phyloP scores from a whole-genome alignment of 2,888 invertebrate species.

The Temnothorax unifasciatus region DNA sequence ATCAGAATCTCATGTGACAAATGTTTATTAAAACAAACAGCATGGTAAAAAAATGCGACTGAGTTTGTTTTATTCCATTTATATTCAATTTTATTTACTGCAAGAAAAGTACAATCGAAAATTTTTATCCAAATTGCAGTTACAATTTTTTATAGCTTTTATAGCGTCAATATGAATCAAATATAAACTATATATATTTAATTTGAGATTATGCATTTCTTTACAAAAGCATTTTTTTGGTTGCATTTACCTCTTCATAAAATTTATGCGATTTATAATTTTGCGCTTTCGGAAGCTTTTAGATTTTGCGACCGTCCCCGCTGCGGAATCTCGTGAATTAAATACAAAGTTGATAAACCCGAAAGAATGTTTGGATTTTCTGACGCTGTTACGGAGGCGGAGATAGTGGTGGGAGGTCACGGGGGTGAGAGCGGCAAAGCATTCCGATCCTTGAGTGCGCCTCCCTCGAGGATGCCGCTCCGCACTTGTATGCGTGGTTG shows the following conservation, averaged over 20 bases:
- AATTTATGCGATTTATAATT: constrained; percentile 53
- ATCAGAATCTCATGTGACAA: background rate
- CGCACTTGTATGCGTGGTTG: constrained; percentile 53
- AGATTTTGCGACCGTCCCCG: constrained; percentile 52
- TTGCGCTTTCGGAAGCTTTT: constrained; percentile 21
- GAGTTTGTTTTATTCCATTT: background rate
- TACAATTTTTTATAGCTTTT: background rate
- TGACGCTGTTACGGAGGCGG: constrained; percentile 58
- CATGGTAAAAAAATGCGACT: background rate
- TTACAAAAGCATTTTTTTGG: constrained; percentile 17
- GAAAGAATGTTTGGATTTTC: constrained; percentile 80
- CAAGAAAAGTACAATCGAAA: too few species aligned
- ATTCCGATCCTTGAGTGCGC: constrained; percentile 78
- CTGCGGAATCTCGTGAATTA: constrained; percentile 77
- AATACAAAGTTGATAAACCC: constrained; percentile 81
- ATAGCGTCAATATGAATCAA: background rate
- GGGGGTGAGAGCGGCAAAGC: constrained; percentile 78
- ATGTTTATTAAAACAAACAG: background rate
- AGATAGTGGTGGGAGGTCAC: constrained; percentile 58
- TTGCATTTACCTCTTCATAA: constrained; percentile 52
- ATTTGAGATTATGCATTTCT: background rate
- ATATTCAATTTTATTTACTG: too few species aligned
- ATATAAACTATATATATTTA: constrained; percentile 11
- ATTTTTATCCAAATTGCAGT: background rate
- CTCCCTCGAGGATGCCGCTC: constrained; percentile 72